phyloP scores from a whole-genome alignment of 1,140 invertebrate species.

The Diploscapter pachys region DNA sequence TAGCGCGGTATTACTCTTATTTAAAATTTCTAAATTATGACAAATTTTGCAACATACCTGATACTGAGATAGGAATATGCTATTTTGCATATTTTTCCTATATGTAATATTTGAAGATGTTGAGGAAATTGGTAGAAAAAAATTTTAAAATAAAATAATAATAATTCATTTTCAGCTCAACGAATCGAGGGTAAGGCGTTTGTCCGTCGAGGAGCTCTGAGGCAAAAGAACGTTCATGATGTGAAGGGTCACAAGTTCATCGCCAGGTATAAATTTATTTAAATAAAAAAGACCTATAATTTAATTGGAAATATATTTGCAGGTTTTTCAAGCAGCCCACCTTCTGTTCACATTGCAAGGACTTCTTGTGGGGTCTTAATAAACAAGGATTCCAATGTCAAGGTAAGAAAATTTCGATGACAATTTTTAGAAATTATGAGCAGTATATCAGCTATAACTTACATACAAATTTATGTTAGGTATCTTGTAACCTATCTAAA shows the following conservation, averaged over 20 bases:
- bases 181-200: conserved; percentile 59
- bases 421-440: neutral
- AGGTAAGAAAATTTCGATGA: conserved; percentile 68
- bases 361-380: conserved; percentile 99
- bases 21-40: neutral
- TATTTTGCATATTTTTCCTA: neutral
- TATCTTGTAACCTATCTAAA: neutral
- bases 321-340: conserved; percentile 99
- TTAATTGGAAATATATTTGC: neutral
- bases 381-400: conserved; percentile 98
- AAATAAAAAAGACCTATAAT: too few species aligned
- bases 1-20: neutral
- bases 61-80: neutral
- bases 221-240: conserved; percentile 98
- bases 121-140: neutral
- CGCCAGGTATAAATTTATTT: conserved; percentile 63
- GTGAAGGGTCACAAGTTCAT: conserved; percentile 87
- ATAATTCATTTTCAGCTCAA: conserved; percentile 51
- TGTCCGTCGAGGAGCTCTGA: conserved; percentile 88
- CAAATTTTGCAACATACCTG: neutral
- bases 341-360: conserved; percentile 99
- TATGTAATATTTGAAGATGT: conserved; percentile 6
- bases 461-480: neutral
- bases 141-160: neutral
- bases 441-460: neutral